phyloP scores from a whole-genome alignment of 2,888 invertebrate species.

The Tenodera sinensis region DNA sequence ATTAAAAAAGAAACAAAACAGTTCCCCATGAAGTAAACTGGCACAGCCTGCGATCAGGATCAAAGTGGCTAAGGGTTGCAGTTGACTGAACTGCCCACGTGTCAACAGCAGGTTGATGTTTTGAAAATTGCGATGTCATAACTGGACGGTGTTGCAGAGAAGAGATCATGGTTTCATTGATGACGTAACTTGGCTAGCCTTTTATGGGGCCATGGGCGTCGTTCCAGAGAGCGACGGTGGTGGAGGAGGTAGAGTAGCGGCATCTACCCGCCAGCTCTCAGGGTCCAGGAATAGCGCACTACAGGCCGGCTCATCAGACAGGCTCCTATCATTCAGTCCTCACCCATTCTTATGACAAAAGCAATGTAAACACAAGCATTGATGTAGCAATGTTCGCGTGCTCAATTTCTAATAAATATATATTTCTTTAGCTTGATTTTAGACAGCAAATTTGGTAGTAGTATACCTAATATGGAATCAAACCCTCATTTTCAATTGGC shows the following conservation, averaged over 20 bases:
- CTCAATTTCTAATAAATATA: too few relatives aligned
- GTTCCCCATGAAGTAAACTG: too few relatives aligned
- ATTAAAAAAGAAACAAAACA: too few relatives aligned
- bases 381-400: too few relatives aligned
- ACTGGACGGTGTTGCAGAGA: neutral
- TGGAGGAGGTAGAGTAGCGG: neutral
- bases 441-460: too few relatives aligned
- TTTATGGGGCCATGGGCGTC: slow-evolving; percentile 20
- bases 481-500: too few relatives aligned
- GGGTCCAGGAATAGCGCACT: slow-evolving; percentile 20
- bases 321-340: neutral
- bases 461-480: too few relatives aligned
- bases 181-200: slow-evolving; percentile 17
- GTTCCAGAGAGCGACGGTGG: neutral
- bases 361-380: too few relatives aligned
- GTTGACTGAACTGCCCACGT: neutral
- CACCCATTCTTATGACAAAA: neutral
- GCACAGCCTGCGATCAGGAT: neutral
- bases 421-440: too few relatives aligned
- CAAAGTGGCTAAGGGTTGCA: neutral
- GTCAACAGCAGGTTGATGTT: neutral
- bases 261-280: neutral
- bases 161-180: slow-evolving; percentile 22
- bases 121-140: neutral
- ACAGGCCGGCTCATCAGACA: neutral